Conservation (phyloP, 2,888 invertebrate genomes). For the Campaea margaritaria region DNA sequence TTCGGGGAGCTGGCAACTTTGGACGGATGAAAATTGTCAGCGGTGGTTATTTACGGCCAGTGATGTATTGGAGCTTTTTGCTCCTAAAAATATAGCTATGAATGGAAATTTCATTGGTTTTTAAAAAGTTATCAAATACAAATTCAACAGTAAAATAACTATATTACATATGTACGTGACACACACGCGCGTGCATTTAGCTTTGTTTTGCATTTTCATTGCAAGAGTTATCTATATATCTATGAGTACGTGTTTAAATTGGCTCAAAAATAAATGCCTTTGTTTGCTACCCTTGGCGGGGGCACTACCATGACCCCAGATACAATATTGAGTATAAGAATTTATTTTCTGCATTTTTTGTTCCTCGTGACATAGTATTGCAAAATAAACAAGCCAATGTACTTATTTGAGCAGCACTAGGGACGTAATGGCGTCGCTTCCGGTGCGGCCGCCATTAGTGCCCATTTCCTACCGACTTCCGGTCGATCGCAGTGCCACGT, state of each 20-base stretch:
- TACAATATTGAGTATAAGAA: too few species aligned
- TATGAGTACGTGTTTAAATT: too few species aligned
- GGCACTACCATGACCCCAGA: too few species aligned
- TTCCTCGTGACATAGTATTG: constrained; percentile 24
- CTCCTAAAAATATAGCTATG: too few species aligned
- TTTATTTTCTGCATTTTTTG: too few species aligned
- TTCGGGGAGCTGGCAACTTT: constrained; percentile 52
- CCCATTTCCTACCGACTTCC: constrained; percentile 81
- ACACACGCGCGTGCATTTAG: too few species aligned
- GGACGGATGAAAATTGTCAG: constrained; percentile 66
- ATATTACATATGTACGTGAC: too few species aligned
- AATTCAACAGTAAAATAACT: neutral
- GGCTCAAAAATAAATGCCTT: too few species aligned
- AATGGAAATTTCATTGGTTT: neutral
- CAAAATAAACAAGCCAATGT: constrained; percentile 63
- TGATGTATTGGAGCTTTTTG: constrained; percentile 6
- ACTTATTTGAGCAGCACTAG: constrained; percentile 82
- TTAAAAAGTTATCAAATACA: neutral
- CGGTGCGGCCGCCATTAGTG: constrained; percentile 81
- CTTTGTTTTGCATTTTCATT: too few species aligned
- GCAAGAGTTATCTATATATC: too few species aligned
- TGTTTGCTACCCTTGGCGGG: too few species aligned
- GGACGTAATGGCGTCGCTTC: constrained; percentile 78
- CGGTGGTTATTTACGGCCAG: constrained; percentile 56
- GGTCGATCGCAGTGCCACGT: constrained; percentile 62